Base-by-base conservation (phyloP, 2,113 vertebrate species). In the Trogon melanurus region DNA sequence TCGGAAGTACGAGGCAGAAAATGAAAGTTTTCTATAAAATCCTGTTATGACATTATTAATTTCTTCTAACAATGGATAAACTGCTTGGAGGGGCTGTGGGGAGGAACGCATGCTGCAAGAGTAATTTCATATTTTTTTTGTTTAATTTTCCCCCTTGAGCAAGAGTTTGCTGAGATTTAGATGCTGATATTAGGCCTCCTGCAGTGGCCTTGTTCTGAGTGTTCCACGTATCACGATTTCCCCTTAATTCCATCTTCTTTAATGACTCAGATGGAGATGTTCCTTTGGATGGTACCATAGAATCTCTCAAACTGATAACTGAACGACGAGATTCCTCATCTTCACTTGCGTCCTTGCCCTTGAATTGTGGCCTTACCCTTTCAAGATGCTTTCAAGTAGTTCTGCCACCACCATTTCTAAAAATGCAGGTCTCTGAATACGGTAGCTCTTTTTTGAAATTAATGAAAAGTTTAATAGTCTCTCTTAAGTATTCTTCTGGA, bases 201-300 rank as follows among this genome's bases (percentile, higher is more conserved):
- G 41, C 30, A 50, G 60, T 57, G 48, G 47, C 61, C 13, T 30
- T 4, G 30, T 32, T 44, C 27, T 7, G 11, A 79, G 34, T 48
- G 23, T 11, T 67, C 48, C 13, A 4, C 0, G 0, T 45, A 22
- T 61, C 32, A 22, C 1, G 1, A 1, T 45, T 45, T 23, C 20
- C 10, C 48, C 17, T 69, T 79, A 60, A 60, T 54, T 38, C 25
- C 32, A 5, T 18, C 41, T 32, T 32, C 38, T 23, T 48, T 16
- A 30, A 25, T 7, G 9, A 25, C 19, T 73, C 20, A 11, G n/a
- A 4, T 50, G 69, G 54, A 74, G 54, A 19, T 1, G 2, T 36
- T 10, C 15, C 54, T 62, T 73, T 60, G 34, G 53, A 23, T 67
- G 41, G 19, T 57, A 38, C 36, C 1, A 1, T 25, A 26, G 65